These are phyloP conservation scores for Corella eumyota DNA, from an alignment of 23 tunicate species.

Conservation along the genomic window DNA sequence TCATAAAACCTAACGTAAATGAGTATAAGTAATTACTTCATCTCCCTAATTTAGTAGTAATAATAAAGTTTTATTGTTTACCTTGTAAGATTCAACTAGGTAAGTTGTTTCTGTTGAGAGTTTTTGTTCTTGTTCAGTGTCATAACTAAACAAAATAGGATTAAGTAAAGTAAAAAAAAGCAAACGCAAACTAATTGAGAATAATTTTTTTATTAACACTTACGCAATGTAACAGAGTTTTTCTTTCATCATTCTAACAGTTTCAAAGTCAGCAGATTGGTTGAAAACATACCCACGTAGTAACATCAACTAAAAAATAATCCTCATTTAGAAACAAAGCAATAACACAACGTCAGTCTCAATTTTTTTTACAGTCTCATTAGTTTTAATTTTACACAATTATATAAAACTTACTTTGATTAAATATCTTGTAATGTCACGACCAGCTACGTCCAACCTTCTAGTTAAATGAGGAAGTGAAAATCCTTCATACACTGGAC, in stretches of 20 bases:
- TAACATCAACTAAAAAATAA: slow-evolving; percentile 64
- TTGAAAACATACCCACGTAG: slow-evolving; percentile 96
- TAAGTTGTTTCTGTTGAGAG: slow-evolving; percentile 83
- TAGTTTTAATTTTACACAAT: too few relatives aligned
- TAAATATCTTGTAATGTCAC: slow-evolving; percentile 93
- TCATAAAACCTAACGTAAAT: background rate
- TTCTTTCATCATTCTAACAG: slow-evolving; percentile 98
- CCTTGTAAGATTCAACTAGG: slow-evolving; percentile 93
- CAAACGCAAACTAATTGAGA: too few relatives aligned
- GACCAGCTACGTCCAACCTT: slow-evolving; percentile 95
- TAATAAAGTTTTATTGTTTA: too few relatives aligned
- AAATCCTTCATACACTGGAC: slow-evolving; percentile 99
- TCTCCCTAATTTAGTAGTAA: too few relatives aligned
- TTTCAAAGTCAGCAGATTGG: slow-evolving; percentile 99
- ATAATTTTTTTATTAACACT: too few relatives aligned
- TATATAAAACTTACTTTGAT: slow-evolving; percentile 47
- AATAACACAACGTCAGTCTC: too few relatives aligned
- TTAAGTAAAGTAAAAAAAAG: background rate
- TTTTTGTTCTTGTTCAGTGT: slow-evolving; percentile 96
- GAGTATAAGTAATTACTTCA: too few relatives aligned
- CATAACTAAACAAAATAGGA: slow-evolving; percentile 42
- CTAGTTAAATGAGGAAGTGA: slow-evolving; percentile 89
- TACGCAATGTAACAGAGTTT: slow-evolving; percentile 97
- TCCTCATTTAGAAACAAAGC: too few relatives aligned
- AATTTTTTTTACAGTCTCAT: too few relatives aligned